phyloP scores from a whole-genome alignment of 2,888 invertebrate species.

The Drosophila anomelani region DNA sequence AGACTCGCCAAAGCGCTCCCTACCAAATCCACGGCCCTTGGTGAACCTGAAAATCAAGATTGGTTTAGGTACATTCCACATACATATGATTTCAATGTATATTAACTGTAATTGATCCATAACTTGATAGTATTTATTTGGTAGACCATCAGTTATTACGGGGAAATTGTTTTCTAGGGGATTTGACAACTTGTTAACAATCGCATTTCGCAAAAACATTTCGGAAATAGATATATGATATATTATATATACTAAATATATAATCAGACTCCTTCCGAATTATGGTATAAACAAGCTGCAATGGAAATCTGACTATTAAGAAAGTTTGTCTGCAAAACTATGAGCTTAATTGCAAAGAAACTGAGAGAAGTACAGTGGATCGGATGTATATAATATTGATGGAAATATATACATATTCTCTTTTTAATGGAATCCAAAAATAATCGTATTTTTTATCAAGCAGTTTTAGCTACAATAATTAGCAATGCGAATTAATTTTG shows the following conservation, averaged over 20 bases:
- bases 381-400: no score
- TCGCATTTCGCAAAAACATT: no score
- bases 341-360: not conserved
- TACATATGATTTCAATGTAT: slow-evolving; percentile 16
- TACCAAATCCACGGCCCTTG: slow-evolving; percentile 17
- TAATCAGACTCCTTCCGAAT: no score
- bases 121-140: slow-evolving; percentile 8
- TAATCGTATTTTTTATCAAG: no score
- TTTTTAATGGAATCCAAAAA: not conserved
- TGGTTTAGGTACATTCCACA: slow-evolving; percentile 1
- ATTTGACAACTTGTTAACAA: no score
- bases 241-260: no score
- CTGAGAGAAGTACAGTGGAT: no score
- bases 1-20: slow-evolving; percentile 29
- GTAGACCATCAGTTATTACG: not conserved
- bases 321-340: not conserved
- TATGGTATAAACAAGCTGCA: no score
- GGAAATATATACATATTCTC: not conserved
- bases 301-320: no score
- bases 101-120: slow-evolving; percentile 20
- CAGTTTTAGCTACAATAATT: no score
- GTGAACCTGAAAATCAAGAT: slow-evolving; percentile 36
- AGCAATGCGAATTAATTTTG: no score
- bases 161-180: not conserved
- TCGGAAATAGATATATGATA: no score